These are phyloP conservation scores for Tetraodon nigroviridis DNA, from an alignment of 2,113 vertebrate species.

Conservation along the genomic window DNA sequence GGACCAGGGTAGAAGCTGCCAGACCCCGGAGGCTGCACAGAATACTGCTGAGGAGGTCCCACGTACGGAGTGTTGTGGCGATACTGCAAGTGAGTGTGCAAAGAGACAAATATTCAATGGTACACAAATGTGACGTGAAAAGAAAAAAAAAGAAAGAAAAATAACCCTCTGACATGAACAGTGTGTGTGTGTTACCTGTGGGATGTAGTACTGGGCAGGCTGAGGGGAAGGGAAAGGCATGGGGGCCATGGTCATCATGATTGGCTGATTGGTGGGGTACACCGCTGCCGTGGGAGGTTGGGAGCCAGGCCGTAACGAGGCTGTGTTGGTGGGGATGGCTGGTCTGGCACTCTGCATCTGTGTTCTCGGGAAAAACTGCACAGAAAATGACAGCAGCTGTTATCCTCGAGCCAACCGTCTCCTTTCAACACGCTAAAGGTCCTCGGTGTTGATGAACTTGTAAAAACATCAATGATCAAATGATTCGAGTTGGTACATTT, in stretches of 20 bases:
- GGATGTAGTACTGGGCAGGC: constrained; percentile 95
- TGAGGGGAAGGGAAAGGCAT: constrained; percentile 94
- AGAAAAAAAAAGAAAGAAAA: no score
- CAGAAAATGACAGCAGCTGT: constrained; percentile 18
- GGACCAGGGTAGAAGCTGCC: constrained; percentile 93
- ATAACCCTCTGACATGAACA: no score
- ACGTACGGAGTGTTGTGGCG: constrained; percentile 90
- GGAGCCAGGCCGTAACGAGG: constrained; percentile 87
- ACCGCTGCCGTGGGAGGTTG: constrained; percentile 86
- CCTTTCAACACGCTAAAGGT: constrained; percentile 3
- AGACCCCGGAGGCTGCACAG: constrained; percentile 88
- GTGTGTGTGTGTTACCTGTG: constrained; percentile 75
- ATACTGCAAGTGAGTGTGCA: constrained; percentile 74
- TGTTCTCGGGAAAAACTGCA: constrained; percentile 94
- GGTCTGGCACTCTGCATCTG: constrained; percentile 91
- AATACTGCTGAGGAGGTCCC: constrained; percentile 91
- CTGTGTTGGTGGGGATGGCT: constrained; percentile 85
- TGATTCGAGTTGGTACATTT: constrained; percentile 12
- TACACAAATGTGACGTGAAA: no score
- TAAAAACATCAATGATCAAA: constrained; percentile 9
- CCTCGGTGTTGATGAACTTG: neutral
- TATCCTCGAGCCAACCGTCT: constrained; percentile 3
- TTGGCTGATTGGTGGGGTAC: constrained; percentile 90
- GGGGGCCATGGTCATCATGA: constrained; percentile 94
- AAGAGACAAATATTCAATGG: neutral